Percentiles rank a stretch among this genome's conserved stretches.
These are phyloP conservation scores for Ligdia adustata DNA, from an alignment of 2,888 invertebrate genomes.

Conservation along the genomic window DNA sequence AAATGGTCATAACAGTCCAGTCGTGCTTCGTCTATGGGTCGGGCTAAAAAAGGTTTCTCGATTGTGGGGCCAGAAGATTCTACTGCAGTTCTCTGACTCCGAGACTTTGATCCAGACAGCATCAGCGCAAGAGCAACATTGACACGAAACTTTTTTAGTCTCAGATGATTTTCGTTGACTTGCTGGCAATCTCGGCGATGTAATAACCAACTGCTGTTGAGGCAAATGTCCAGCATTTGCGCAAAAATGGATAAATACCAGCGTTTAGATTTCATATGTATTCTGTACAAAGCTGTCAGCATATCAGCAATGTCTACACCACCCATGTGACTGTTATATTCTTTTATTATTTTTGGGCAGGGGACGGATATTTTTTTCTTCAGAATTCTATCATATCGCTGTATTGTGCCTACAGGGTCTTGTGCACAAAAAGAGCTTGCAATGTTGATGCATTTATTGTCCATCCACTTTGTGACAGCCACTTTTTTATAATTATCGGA, in stretches of 20 bases:
- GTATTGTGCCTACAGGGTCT: slow-evolving; percentile 24
- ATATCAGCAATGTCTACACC: slow-evolving; percentile 22
- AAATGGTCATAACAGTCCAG: slow-evolving; percentile 16
- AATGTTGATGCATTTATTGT: slow-evolving; percentile 23
- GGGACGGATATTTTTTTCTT: slow-evolving; percentile 8
- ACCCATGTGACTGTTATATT: slow-evolving; percentile 28
- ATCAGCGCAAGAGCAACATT: slow-evolving; percentile 8
- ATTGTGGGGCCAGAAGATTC: slow-evolving; percentile 1
- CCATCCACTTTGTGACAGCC: slow-evolving; percentile 26
- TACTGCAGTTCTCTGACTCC: background rate
- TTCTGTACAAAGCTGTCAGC: slow-evolving; percentile 15
- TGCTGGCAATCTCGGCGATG: slow-evolving; percentile 11
- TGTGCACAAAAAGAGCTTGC: slow-evolving; percentile 29
- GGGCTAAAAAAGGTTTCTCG: slow-evolving; percentile 1
- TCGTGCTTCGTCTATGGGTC: slow-evolving; percentile 10
- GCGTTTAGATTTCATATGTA: slow-evolving; percentile 25
- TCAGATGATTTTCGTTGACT: slow-evolving; percentile 1
- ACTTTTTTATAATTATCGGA: slow-evolving; percentile 26
- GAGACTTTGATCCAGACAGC: background rate
- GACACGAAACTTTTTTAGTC: slow-evolving; percentile 9
- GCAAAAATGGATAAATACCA: slow-evolving; percentile 30
- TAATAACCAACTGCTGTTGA: slow-evolving; percentile 2
- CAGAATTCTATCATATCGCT: slow-evolving; percentile 23
- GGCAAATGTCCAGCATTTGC: slow-evolving; percentile 14
- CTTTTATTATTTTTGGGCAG: slow-evolving; percentile 27